Base-by-base conservation (phyloP, 2,888 invertebrate genomes). In the Lasioglossum calceatum region DNA sequence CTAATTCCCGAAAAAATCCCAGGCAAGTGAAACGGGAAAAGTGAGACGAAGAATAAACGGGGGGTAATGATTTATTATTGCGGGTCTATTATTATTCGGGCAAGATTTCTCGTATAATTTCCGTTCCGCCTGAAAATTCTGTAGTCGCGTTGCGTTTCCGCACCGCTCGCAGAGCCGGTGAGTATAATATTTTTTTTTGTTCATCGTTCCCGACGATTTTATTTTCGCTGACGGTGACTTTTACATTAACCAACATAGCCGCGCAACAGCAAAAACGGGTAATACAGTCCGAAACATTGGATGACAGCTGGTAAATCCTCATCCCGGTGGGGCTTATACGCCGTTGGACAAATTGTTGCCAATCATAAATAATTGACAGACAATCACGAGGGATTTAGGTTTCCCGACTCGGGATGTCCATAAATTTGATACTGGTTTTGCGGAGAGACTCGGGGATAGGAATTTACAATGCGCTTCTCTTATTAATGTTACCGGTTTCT, bases 311-410 rank as follows among this genome's bases (percentile, higher is more conserved):
- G 86, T 91, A 91, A 92, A 92, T 89, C 91, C 87, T 85, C 85
- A 88, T 90, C 87, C 90, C 91, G 85, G 82, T 85, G 90, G 90
- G 91, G 92, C 92, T 94, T 93, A 92, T 86, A 90, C 90, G 87
- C 90, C 89, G 93, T 94, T 92, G 93, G 88, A 93, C 93, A 93
- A 94, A 94, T 94, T 94, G 94, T 91, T 91, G 92, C 92, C 94
- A 94, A 94, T 94, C 94, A 94, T 94, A 94, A 94, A 94, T 94
- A 94, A 94, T 94, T 94, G 94, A 93, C 94, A 94, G 94, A 92
- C 94, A 94, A 94, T 94, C 93, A 92, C 89, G 88, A 83, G 85
- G 91, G 92, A 92, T 92, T 92, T 91, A 85, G 89, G 91, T 89
- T 90, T 92, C 86, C 86, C 85, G 61, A 75, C 82, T 85, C 54